Base-by-base conservation (phyloP, 2,797 vertebrate genomes). In the Rhyacichthys aspro region DNA sequence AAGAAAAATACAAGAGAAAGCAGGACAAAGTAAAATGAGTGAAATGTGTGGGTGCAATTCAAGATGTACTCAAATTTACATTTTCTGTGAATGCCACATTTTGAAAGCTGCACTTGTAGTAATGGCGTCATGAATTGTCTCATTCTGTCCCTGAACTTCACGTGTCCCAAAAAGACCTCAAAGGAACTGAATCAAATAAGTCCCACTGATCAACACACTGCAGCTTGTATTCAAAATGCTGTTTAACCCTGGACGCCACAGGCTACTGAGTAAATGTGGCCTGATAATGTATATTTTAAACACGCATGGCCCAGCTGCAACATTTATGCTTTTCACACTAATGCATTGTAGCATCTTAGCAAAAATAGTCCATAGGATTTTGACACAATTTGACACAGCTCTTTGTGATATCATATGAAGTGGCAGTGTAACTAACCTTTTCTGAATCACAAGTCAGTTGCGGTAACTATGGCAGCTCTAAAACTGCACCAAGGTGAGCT, bases 131-230 rank as follows among this genome's bases (percentile, higher is more conserved):
- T 47, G 41, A 42, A 61, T 68, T 18, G 53, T 61, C 52, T 37
- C 72, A 68, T 63, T 28, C 14, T 61, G 52, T 75, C 62, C 64
- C 56, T 54, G 55, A 43, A 56, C 12, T 1, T 32, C 52, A 9
- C 49, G 32, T 69, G 70, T 66, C 70, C 65, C n/a, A 63, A 45
- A 66, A 44, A 79, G 42, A 63, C 45, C 52, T 74, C 68, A 55
- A 23, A 74, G 69, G 49, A 82, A 84, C 82, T 76, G 74, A 82
- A 70, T 78, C 63, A 79, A 76, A 76, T 58, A 54, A 67, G 66
- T 74, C 63, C 69, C 59, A 67, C 44, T 47, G 17, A 67, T 49
- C 47, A 38, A 32, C 46, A 78, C 63, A 63, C 52, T 52, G 37
- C 44, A 53, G 66, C 50, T 63, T 18, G 17, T 55, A 33, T 67